Evolutionary conservation across 2,797 vertebrate genomes (phyloP), one percentile per base, ranked within the genome.

Genomic region (Peromyscus eremicus): DNA sequence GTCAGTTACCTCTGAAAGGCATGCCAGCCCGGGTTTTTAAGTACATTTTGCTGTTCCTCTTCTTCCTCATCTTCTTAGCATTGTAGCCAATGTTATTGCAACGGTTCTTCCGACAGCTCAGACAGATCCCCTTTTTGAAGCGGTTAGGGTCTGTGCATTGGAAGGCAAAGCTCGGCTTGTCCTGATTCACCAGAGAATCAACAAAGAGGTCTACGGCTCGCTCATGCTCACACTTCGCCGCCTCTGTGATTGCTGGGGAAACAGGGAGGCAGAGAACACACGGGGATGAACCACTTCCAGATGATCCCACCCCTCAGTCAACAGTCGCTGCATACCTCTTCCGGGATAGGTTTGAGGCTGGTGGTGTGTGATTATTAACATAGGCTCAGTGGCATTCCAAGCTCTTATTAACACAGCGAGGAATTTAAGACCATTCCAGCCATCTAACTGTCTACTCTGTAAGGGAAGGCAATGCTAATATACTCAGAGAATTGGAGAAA

Each of bases 41-140:
- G 97, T 99, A 99, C 99, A 99, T 99, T 98, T 99, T 99, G 97
- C 97, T 99, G 98, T 99, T 99, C 79, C 99, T 99, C 90, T 99
- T 99, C 94, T 99, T 99, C 6, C 99, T 98, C 85, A 98, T 99
- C 92, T 98, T 99, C 96, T 99, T 99, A 80, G 99, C 97, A 0
- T 99, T 99, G 98, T 99, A 99, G 94, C 99, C 99, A 0, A 99
- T 99, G 97, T 98, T 99, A 43, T 98, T 99, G 98, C 99, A 99
- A 80, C 99, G 99, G 97, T 99, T 99, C 97, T 99, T 99, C 88
- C 99, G 99, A 98, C 99, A 99, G 98, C 99, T 99, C 98, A 99
- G 99, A 97, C 99, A 99, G 98, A 99, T 99, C 0, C 99, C 99
- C 96, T 99, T 99, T 98, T 99, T 99, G 98, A 99, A 99, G 91